phyloP scores from a whole-genome alignment of 2,888 invertebrate genomes.

The Drosophila meridiana region DNA sequence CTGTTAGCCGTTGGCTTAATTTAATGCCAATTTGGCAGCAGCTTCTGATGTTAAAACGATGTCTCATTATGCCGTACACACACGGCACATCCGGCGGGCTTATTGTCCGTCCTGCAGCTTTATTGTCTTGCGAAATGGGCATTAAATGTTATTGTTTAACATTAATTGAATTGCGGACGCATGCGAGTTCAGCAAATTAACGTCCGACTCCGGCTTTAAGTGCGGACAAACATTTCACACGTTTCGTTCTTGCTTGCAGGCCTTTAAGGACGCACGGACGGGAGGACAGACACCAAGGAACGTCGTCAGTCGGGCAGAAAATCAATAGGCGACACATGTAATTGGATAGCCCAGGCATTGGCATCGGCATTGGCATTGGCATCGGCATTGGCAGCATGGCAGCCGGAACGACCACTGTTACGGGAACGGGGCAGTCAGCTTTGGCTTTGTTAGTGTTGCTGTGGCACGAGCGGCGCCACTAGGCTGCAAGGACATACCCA shows the following conservation, averaged over 20 bases:
- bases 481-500: conserved; percentile 7
- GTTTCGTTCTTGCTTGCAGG: conserved; percentile 20
- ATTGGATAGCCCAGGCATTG: conserved; percentile 63
- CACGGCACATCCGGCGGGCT: background rate
- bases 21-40: conserved; percentile 4
- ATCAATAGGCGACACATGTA: conserved; percentile 74
- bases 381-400: conserved; percentile 56
- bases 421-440: conserved; percentile 57
- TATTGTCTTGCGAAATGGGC: conserved; percentile 24
- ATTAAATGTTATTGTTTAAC: conserved; percentile 51
- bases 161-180: conserved; percentile 58
- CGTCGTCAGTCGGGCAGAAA: conserved; percentile 36
- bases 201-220: conserved; percentile 32
- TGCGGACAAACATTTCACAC: conserved; percentile 22
- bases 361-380: conserved; percentile 31
- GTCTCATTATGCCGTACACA: background rate
- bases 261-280: conserved; percentile 19
- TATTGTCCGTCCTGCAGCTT: conserved; percentile 26
- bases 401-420: conserved; percentile 27
- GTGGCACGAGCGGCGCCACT: conserved; percentile 49
- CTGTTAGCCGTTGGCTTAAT: background rate
- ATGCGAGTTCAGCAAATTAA: conserved; percentile 27
- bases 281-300: background rate
- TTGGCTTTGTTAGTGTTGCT: conserved; percentile 51
- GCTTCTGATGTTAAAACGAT: background rate